phyloP scores from a whole-genome alignment of 1,140 invertebrate species.

The Pemphigus obesinymphae region DNA sequence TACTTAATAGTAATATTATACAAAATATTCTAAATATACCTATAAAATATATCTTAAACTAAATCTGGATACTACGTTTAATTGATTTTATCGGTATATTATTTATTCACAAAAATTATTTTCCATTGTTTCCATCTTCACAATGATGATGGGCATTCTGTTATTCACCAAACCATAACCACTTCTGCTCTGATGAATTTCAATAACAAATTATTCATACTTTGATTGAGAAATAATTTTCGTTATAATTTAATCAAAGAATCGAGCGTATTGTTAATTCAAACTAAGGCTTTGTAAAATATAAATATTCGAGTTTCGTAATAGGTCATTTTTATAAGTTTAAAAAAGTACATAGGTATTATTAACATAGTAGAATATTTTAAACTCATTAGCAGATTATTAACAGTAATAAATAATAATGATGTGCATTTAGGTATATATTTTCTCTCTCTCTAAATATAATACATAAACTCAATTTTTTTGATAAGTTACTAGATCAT shows the following conservation, averaged over 20 bases:
- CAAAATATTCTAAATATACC: not conserved
- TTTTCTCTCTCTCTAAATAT: too few relatives aligned
- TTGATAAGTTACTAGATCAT: too few relatives aligned
- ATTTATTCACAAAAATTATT: slow-evolving; percentile 9
- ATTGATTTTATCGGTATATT: not conserved
- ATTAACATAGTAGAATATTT: too few relatives aligned
- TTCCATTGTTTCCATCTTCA: slow-evolving; percentile 12
- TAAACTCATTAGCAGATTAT: too few relatives aligned
- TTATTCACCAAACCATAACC: slow-evolving; percentile 11
- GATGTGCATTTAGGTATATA: too few relatives aligned
- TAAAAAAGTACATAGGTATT: not conserved
- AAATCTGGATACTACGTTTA: not conserved
- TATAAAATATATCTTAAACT: not conserved
- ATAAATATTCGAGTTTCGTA: not conserved
- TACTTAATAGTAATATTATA: too few relatives aligned
- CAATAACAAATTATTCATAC: not conserved
- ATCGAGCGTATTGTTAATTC: not conserved
- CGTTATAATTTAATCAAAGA: not conserved
- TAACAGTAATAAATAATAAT: too few relatives aligned
- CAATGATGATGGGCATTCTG: not conserved
- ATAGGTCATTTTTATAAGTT: not conserved
- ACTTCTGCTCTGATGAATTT: slow-evolving; percentile 13
- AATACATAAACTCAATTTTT: too few relatives aligned
- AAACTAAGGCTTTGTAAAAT: not conserved
- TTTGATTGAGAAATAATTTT: slow-evolving; percentile 1